Base-by-base conservation (phyloP, 2,113 vertebrate genomes). In the Platichthys stellatus region DNA sequence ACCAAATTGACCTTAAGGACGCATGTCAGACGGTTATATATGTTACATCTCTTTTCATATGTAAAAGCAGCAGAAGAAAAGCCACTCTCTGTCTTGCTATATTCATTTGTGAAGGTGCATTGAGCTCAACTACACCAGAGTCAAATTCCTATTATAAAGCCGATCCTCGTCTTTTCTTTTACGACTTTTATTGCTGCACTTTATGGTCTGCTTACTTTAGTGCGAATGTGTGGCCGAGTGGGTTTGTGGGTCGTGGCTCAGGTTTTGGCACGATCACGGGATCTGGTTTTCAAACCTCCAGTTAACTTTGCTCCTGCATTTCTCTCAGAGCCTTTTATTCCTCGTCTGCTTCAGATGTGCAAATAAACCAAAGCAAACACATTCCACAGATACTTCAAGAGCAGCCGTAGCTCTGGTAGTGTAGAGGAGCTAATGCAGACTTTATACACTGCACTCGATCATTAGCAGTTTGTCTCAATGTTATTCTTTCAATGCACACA, bases 141-240 rank as follows among this genome's bases (percentile, higher is more conserved):
- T 38, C 35, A 38, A 38, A 38, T 38, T 38, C 35, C 35, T 38
- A 31, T 40, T 12, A 11, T 1, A 23, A 23, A 23, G 23, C 23
- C 23, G 23, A 23, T 23, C 23, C 23, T 23, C 23, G 23, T 23
- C 23, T 23, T 23, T 23, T 23, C 23, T n/a, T n/a, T n/a, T 23
- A 23, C 23, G 35, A 38, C 63, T 73, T 78, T 73, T 28, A 72
- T 69, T 70, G 64, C 57, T 38, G 21, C 23, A 73, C 76, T 78
- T 79, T 38, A 78, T 67, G 77, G 63, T 73, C 57, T 64, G 61
- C 63, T 59, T 72, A 38, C 66, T 67, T 74, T 69, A 61, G 31
- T 69, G 49, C 59, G 35, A 53, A 31, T 14, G 65, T 45, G 64
- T 40, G 61, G 24, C 43, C 31, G 15, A 5, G 23, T 15, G 47